A percentile compares a stretch with the other conserved stretches of the same genome.
Conservation (phyloP, 2,888 invertebrate genomes). For the Stenurella melanura region DNA sequence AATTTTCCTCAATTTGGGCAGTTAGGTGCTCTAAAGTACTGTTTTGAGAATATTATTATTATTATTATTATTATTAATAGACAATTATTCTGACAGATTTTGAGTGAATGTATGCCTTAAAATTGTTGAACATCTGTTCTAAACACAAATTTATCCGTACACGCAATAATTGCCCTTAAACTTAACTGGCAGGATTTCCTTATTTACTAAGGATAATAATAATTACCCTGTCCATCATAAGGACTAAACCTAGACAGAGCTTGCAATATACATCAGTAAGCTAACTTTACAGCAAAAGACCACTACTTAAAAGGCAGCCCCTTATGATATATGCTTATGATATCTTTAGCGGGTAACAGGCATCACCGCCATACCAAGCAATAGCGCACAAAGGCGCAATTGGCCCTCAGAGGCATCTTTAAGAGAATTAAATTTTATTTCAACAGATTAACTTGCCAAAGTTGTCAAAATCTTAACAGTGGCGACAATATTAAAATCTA, state of each 20-base stretch:
- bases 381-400: constrained; percentile 56
- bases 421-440: constrained; percentile 66
- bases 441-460: constrained; percentile 64
- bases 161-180: constrained; percentile 39
- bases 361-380: constrained; percentile 52
- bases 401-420: constrained; percentile 60
- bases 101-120: neutral
- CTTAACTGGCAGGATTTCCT: constrained; percentile 41
- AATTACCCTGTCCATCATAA: constrained; percentile 53
- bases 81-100: too few relatives aligned
- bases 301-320: constrained; percentile 36
- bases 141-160: constrained; percentile 37
- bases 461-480: constrained; percentile 65
- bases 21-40: too few relatives aligned
- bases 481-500: constrained; percentile 55
- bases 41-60: too few relatives aligned
- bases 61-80: too few relatives aligned
- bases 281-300: constrained; percentile 20
- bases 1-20: too few relatives aligned
- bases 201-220: constrained; percentile 47
- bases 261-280: constrained; percentile 44
- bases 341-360: constrained; percentile 18
- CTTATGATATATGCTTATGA: constrained; percentile 43
- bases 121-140: constrained; percentile 23
- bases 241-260: constrained; percentile 51